phyloP scores from a whole-genome alignment of 2,113 vertebrate species.

The Poecile atricapillus region DNA sequence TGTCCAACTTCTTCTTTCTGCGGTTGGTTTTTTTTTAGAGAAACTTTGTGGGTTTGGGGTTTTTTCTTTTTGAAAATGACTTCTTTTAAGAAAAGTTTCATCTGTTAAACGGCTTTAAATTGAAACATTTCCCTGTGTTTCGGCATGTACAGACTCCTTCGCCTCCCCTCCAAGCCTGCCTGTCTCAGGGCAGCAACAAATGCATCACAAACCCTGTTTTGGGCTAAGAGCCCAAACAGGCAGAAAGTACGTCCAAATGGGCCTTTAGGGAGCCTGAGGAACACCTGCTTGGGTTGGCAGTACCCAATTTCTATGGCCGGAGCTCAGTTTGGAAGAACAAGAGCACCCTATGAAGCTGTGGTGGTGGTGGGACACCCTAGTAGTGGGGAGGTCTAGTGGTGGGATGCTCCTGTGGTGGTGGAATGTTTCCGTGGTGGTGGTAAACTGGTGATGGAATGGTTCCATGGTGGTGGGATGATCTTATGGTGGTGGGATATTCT shows the following conservation, averaged over 20 bases:
- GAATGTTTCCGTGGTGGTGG: accelerated
- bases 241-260: not conserved
- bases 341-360: accelerated
- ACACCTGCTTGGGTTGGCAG: not conserved
- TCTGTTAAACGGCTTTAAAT: not conserved
- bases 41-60: not conserved
- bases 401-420: not conserved
- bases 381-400: not conserved
- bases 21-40: not conserved
- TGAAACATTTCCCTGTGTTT: not conserved
- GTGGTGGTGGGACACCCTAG: not conserved
- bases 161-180: not conserved
- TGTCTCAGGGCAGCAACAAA: not conserved
- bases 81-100: not conserved
- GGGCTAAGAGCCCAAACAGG: not conserved
- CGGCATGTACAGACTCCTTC: not conserved
- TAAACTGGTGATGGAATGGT: not conserved
- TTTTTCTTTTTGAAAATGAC: not conserved
- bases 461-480: not conserved
- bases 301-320: not conserved
- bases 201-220: not conserved
- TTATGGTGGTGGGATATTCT: not conserved
- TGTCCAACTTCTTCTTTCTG: not conserved
- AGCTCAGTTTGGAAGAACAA: not conserved
- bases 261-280: not conserved